Base-by-base conservation (phyloP, 2,888 invertebrate genomes). In the Himalopsyche anomala region DNA sequence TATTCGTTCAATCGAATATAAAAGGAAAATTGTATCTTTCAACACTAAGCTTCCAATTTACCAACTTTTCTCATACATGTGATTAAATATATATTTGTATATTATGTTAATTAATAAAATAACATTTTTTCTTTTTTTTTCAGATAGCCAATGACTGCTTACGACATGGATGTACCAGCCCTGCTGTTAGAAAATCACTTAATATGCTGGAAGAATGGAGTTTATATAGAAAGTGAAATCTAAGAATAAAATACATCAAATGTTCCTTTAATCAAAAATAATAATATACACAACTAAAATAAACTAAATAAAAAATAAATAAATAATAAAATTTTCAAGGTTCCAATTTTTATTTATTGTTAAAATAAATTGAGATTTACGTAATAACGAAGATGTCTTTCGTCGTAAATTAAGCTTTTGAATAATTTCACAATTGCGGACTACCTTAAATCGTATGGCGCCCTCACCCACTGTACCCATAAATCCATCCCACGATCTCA, bases 371-470 rank as follows among this genome's bases (percentile, higher is more conserved):
- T 3, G 42, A 5, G 8, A 42, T 2, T 42, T 42, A 42, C 8
- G 5, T 42, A 42, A 8, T 4, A 51, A 51, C 15, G 15, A 38
- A 74, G 15, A 74, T 74, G 38, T 38, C 11, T 5, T 36, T 74
- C 74, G 15, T 38, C 9, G 36, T 74, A 62, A 62, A 74, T 74
- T 74, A 38, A 36, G n/a, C 15, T 1, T 81, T n/a, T 11, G 36
- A n/a, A 28, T 15, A n/a, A 54, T 82, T 87, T 84, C 86, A 84
- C 84, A 86, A 88, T 81, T 82, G 86, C 88, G 87, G 87, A 88
- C 85, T 56, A 84, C 82, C 83, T 36, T 86, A 80, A 51, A 84
- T 85, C 88, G 88, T 86, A 88, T 88, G 88, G 88, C 88, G 88
- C 81, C 87, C 86, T 83, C 84, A 84, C 87, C 69, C 85, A 84